phyloP scores from a whole-genome alignment of 2,113 vertebrate genomes.

The Pampusana beccarii region DNA sequence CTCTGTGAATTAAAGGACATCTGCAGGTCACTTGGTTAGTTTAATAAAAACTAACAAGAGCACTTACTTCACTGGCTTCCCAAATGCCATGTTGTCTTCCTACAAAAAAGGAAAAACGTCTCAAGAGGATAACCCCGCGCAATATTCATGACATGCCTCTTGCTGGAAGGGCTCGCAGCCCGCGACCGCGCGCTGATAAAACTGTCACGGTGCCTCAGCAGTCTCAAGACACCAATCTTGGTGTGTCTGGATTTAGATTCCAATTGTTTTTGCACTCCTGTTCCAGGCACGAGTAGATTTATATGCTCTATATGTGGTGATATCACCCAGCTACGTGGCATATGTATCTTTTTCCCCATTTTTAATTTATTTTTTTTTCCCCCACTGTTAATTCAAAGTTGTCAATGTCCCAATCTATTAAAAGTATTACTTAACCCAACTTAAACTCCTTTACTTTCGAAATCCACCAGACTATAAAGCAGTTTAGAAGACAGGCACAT shows the following conservation, averaged over 20 bases:
- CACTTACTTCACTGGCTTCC: constrained; percentile 95
- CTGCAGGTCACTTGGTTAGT: neutral
- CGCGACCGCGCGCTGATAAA: neutral
- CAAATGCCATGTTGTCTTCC: constrained; percentile 99
- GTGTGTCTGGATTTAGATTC: neutral
- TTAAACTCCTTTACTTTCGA: neutral
- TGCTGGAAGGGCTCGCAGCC: neutral
- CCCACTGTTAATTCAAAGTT: neutral
- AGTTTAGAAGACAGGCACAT: neutral
- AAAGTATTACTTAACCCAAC: neutral
- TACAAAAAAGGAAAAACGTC: constrained; percentile 35
- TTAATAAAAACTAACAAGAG: neutral
- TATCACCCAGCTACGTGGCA: fast-evolving
- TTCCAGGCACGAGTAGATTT: fast-evolving
- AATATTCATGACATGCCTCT: neutral
- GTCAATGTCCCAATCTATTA: neutral
- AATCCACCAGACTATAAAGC: neutral
- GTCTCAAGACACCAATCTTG: neutral
- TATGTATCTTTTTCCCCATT: neutral
- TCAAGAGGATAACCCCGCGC: neutral
- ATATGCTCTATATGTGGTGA: too few relatives aligned
- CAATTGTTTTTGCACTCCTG: fast-evolving
- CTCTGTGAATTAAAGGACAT: neutral
- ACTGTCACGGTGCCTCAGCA: neutral
- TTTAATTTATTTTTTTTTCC: neutral